Conservation (phyloP, 1,140 invertebrate species). For the Aphelenchoides besseyi region DNA sequence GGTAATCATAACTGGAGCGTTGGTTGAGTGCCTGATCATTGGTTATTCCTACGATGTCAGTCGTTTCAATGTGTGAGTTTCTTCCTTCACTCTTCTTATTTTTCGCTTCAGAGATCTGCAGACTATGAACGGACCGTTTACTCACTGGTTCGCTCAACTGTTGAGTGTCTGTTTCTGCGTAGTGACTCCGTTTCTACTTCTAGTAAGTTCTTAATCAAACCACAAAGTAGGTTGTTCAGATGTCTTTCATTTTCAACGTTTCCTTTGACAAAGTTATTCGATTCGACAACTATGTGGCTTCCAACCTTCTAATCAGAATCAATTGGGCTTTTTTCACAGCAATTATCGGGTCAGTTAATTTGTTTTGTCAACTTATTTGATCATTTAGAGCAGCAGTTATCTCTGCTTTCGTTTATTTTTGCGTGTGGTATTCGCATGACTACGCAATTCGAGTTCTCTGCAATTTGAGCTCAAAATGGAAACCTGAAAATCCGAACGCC, state of each 20-base stretch:
- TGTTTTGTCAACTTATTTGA: too few species aligned
- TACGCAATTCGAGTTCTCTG: too few species aligned
- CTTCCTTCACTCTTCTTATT: background rate
- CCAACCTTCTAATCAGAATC: too few species aligned
- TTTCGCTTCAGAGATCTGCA: background rate
- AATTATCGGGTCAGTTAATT: too few species aligned
- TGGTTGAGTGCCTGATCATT: background rate
- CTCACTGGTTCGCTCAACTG: background rate
- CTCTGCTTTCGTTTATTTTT: too few species aligned
- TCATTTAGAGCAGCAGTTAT: too few species aligned
- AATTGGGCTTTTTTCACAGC: too few species aligned
- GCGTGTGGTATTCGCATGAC: too few species aligned
- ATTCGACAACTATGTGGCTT: background rate
- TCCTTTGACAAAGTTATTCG: background rate
- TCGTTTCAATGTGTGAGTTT: background rate
- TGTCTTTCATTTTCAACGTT: background rate
- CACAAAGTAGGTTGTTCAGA: background rate
- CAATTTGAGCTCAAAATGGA: too few species aligned
- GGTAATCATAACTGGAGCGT: background rate
- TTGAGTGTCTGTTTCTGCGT: background rate
- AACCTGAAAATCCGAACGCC: too few species aligned
- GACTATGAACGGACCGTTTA: background rate
- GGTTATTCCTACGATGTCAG: background rate
- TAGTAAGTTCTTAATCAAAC: too few species aligned
- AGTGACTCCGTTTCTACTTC: background rate